Percentiles rank a stretch among this genome's conserved stretches.
phyloP scores from a whole-genome alignment of 2,888 invertebrate species.

The Aphidius colemani region DNA sequence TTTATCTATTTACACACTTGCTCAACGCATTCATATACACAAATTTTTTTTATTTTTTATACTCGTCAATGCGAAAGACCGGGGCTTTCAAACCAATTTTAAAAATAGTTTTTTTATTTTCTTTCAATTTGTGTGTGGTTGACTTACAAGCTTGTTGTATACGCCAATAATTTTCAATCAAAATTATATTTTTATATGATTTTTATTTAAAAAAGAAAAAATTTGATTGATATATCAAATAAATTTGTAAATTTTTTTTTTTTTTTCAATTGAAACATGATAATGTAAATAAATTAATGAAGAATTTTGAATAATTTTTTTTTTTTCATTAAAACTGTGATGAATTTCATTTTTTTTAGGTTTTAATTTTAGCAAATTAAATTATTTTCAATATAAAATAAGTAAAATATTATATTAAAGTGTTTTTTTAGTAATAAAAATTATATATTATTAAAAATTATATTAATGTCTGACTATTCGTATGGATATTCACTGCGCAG shows the following conservation, averaged over 20 bases:
- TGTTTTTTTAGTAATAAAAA: too few relatives aligned
- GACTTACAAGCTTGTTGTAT: not conserved
- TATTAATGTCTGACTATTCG: too few relatives aligned
- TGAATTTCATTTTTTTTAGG: not conserved
- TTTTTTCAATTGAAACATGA: not conserved
- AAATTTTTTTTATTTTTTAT: not conserved
- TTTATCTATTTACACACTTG: too few relatives aligned
- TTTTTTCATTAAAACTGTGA: not conserved
- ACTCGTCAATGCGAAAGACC: conserved; percentile 18
- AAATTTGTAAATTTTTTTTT: too few relatives aligned
- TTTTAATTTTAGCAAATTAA: not conserved
- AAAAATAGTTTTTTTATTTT: conserved; percentile 16
- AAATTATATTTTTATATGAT: conserved; percentile 1
- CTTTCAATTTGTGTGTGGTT: conserved; percentile 3
- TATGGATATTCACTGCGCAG: too few relatives aligned
- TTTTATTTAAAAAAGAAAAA: not conserved
- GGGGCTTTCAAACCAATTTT: conserved; percentile 19
- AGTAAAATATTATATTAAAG: too few relatives aligned
- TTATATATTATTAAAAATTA: too few relatives aligned
- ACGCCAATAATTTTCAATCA: not conserved
- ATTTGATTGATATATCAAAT: not conserved
- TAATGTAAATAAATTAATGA: not conserved
- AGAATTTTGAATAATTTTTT: not conserved
- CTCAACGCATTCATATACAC: not conserved
- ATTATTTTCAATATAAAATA: not conserved